phyloP scores from a whole-genome alignment of 2,113 vertebrate genomes.

The Psophia crepitans region DNA sequence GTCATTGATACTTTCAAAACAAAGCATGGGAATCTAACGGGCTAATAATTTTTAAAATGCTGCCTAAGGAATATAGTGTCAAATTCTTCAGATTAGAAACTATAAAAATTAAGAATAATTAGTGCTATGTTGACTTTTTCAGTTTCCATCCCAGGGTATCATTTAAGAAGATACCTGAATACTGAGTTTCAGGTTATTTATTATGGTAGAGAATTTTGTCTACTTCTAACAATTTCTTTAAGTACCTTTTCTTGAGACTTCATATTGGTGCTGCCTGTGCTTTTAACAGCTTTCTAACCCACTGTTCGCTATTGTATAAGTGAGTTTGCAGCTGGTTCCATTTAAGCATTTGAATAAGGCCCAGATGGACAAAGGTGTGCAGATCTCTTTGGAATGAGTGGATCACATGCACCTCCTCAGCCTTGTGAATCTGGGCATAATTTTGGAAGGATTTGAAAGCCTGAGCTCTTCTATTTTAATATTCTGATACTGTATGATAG shows the following conservation, averaged over 20 bases:
- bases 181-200: background rate
- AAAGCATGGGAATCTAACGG: background rate
- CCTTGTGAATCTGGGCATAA: background rate
- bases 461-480: background rate
- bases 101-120: background rate
- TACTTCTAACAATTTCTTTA: background rate
- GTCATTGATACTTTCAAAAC: background rate
- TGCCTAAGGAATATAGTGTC: background rate
- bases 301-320: background rate
- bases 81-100: background rate
- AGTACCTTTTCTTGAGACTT: background rate
- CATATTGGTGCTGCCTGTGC: background rate
- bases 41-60: background rate
- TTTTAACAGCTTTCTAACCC: slow-evolving; percentile 59
- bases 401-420: background rate
- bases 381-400: background rate
- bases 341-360: background rate
- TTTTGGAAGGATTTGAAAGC: background rate
- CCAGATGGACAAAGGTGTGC: background rate
- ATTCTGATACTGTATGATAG: background rate
- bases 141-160: background rate
- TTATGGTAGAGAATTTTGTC: background rate
- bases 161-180: background rate
- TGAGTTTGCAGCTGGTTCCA: background rate
- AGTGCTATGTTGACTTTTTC: background rate